Percentiles rank a stretch among this genome's conserved stretches.
phyloP scores from a whole-genome alignment of 1,140 invertebrate species.

The Arctopsyche grandis region DNA sequence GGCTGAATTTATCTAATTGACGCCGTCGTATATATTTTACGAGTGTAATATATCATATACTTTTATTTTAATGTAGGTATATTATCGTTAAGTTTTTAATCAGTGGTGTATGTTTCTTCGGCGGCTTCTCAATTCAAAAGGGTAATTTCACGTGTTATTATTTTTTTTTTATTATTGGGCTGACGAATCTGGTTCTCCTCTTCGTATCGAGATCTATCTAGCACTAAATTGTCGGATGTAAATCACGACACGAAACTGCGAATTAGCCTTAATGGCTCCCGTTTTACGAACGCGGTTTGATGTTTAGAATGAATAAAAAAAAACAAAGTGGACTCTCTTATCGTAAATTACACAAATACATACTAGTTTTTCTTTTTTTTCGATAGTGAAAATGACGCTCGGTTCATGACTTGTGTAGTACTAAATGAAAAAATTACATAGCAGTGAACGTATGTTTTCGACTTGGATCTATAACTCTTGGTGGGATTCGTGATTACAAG shows the following conservation, averaged over 20 bases:
- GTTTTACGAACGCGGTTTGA: conserved; percentile 14
- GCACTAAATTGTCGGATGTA: conserved; percentile 32
- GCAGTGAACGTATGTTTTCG: too few species aligned
- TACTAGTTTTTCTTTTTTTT: too few species aligned
- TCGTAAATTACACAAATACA: neutral
- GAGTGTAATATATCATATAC: neutral
- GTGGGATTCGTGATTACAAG: too few species aligned
- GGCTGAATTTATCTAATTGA: neutral
- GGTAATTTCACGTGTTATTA: conserved; percentile 1
- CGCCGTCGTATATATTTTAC: neutral
- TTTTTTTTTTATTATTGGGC: neutral
- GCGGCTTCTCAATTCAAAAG: neutral
- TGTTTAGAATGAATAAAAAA: neutral
- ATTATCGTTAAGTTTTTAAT: conserved; percentile 19
- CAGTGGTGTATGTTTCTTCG: neutral
- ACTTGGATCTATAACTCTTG: too few species aligned
- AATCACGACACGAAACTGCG: conserved; percentile 25
- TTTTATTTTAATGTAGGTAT: neutral
- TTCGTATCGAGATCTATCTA: conserved; percentile 1
- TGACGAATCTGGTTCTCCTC: neutral
- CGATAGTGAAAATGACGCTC: too few species aligned
- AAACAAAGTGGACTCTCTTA: neutral
- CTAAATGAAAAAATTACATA: too few species aligned
- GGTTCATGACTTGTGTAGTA: too few species aligned
- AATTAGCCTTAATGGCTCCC: conserved; percentile 35